Evolutionary conservation across 2,113 vertebrate genomes (phyloP), one percentile per base, ranked within the genome.

Genomic region (Ariopsis seemanni): DNA sequence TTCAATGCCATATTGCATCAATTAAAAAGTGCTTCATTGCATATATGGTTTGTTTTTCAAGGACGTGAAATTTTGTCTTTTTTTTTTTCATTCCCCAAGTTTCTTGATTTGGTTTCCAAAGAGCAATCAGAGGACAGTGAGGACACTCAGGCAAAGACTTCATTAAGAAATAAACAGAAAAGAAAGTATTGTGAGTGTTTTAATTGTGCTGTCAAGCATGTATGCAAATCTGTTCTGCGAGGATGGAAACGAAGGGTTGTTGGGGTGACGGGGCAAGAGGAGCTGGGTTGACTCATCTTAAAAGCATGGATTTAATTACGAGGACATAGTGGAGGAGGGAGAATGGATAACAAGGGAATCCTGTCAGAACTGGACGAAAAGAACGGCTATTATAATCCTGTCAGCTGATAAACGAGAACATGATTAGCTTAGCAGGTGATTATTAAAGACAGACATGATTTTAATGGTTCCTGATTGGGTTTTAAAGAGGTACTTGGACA

Each of bases 261-360:
- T 90, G 22, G 62, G 88, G 92, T 65, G 82, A 79, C 30, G 60
- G 79, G 86, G 14, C 5, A 12, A 72, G 27, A 91, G 90, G 72
- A 90, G 84, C 82, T 82, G 52, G 62, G 63, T 57, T 90, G 82
- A 79, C 86, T 74, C 82, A 67, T 89, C 86, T 91, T 80, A 30
- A 78, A 57, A 12, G 80, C 84, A 89, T 14, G 53, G 84, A 91
- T 93, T 88, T 90, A 91, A 91, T 92, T 91, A 90, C 88, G 67
- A 80, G 84, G 77, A 77, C 82, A 83, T 85, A 86, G 86, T 77
- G 30, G 89, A 90, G 79, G 52, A 81, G 30, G 89, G 79, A 78
- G 90, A 86, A 12, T 82, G 17, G 79, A 79, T 81, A 81, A 81
- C 55, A 81, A 81, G 55, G 18, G 27, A 34, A 12, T 60, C 30